Evolutionary conservation across 2,797 vertebrate species (phyloP).

Genomic region (Crotalus adamanteus): DNA sequence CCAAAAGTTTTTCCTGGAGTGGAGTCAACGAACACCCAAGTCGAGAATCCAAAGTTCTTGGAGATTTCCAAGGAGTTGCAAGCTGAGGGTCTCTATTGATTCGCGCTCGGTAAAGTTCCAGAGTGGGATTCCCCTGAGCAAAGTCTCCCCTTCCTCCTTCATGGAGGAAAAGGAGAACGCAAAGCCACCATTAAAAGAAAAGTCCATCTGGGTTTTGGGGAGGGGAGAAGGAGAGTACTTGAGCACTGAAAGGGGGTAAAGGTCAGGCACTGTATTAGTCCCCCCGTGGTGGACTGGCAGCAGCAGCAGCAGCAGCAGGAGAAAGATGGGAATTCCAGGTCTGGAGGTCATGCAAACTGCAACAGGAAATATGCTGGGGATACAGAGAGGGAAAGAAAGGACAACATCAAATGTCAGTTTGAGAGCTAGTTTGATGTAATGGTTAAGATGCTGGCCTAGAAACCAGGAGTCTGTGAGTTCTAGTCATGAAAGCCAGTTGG

Average conservation of each 20-base stretch:
- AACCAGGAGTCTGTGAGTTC: not conserved
- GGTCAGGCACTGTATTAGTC: not conserved
- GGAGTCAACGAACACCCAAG: slow-evolving; percentile 5
- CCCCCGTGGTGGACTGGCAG: slow-evolving; percentile 30
- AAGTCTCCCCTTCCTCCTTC: slow-evolving; percentile 61
- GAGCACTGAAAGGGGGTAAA: not conserved
- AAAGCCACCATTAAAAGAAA: slow-evolving; percentile 60
- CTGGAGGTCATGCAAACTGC: slow-evolving; percentile 36
- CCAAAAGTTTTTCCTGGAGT: slow-evolving; percentile 25
- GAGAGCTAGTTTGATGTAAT: not conserved
- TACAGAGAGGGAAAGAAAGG: slow-evolving; percentile 26
- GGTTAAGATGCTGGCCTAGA: not conserved
- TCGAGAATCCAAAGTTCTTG: slow-evolving; percentile 17
- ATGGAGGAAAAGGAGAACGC: slow-evolving; percentile 45
- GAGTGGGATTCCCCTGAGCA: slow-evolving; percentile 65
- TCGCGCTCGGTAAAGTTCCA: slow-evolving; percentile 13
- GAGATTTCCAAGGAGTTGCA: slow-evolving; percentile 24
- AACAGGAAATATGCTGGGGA: slow-evolving; percentile 24
- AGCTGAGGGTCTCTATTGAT: slow-evolving; percentile 48
- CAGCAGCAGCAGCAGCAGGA: not conserved
- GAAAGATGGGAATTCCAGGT: slow-evolving; percentile 42
- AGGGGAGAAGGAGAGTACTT: slow-evolving; percentile 1
- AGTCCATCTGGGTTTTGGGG: slow-evolving; percentile 36
- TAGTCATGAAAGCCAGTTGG: not conserved
- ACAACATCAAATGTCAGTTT: not conserved